A percentile compares a stretch with the other conserved stretches of the same genome.
phyloP scores from a whole-genome alignment of 2,888 invertebrate genomes.

The Agrenia bidenticulata region DNA sequence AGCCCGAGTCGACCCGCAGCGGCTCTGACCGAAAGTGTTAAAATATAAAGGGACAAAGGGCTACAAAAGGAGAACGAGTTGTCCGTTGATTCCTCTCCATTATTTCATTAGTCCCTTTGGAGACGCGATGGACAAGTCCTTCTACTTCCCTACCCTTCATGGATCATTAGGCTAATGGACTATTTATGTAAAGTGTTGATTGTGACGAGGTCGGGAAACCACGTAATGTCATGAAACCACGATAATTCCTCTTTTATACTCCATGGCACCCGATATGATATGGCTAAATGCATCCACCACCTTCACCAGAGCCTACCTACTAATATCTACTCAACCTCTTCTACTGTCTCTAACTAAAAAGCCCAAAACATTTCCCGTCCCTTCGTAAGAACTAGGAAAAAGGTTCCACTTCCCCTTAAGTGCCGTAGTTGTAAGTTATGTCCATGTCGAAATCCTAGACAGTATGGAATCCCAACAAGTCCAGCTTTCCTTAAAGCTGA shows the following conservation, averaged over 20 bases:
- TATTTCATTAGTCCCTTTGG: too few relatives aligned
- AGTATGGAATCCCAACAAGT: too few relatives aligned
- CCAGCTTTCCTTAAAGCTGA: too few relatives aligned
- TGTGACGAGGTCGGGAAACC: constrained; percentile 21
- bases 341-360: background rate
- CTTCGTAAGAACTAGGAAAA: background rate
- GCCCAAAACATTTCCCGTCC: background rate
- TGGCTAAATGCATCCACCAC: background rate
- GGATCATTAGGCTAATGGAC: constrained; percentile 36
- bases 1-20: too few relatives aligned
- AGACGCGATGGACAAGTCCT: too few relatives aligned
- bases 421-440: background rate
- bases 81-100: too few relatives aligned
- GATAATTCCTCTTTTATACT: constrained; percentile 11
- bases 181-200: constrained; percentile 37
- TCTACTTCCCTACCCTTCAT: constrained; percentile 13
- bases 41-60: too few relatives aligned
- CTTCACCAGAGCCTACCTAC: too few relatives aligned
- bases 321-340: background rate
- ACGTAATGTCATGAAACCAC: constrained; percentile 21
- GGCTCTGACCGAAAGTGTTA: too few relatives aligned
- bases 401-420: background rate
- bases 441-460: too few relatives aligned
- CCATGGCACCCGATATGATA: background rate
- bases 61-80: too few relatives aligned